These are phyloP conservation scores for Circaetus cinerascens DNA, from an alignment of 2,113 vertebrate species.

Conservation along the genomic window DNA sequence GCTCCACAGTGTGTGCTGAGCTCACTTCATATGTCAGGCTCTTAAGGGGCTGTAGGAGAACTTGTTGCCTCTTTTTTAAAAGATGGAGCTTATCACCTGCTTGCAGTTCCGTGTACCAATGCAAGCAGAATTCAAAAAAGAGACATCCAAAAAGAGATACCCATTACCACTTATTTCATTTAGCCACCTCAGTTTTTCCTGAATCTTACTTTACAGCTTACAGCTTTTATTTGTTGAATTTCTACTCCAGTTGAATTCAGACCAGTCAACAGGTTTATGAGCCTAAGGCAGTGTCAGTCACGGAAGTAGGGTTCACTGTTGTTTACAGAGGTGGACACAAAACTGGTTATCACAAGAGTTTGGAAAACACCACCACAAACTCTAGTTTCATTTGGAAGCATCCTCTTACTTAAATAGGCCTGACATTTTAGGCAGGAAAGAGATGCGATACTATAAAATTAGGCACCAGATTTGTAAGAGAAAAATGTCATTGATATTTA, in stretches of 20 bases:
- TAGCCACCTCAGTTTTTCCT: background rate
- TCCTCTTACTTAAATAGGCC: background rate
- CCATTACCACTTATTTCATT: background rate
- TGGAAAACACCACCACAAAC: background rate
- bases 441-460: background rate
- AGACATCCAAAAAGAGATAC: background rate
- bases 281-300: background rate
- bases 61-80: background rate
- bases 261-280: background rate
- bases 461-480: background rate
- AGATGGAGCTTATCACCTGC: background rate
- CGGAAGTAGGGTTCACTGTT: background rate
- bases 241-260: background rate
- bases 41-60: background rate
- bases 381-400: background rate
- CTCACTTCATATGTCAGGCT: background rate
- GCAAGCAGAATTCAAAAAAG: background rate
- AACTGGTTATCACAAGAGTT: background rate
- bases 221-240: background rate
- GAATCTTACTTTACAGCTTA: background rate
- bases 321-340: background rate
- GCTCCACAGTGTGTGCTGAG: background rate
- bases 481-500: background rate
- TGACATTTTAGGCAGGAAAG: background rate
- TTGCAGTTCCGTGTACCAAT: background rate